Base-by-base conservation (phyloP, 2,888 invertebrate species). In the Caenorhabditis doughertyi region DNA sequence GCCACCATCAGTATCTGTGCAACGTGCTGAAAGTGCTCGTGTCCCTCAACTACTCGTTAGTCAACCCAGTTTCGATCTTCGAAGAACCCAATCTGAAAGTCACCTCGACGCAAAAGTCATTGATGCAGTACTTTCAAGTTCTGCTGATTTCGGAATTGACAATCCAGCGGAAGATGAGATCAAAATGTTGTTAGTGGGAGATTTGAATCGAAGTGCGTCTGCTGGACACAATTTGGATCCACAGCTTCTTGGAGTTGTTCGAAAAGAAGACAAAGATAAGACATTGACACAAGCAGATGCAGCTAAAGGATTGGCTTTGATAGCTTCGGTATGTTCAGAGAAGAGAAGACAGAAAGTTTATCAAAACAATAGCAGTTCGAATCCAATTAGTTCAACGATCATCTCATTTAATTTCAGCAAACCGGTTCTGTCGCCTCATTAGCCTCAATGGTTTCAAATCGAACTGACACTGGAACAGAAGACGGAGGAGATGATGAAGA, bases 1-100 rank as follows among this genome's bases (percentile, higher is more conserved):
- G 44, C 81, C 79, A 1, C 53, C 60, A 8, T 18, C 35, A 11
- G 84, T 68, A 16, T 70, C 67, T 3, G 85, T 87, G 8, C 85
- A 84, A 68, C 71, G 88, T 35, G 73, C 87, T n/a, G 87, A 87
- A 73, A 86, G 86, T 56, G 88, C 87, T 1, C 80, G 87, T n/a
- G 87, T 88, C 1, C 89, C 89, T 9, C 87, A 88, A 51, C 70
- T 89, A 16, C 85, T 87, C 42, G 73, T 89, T 53, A 85, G 85
- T 32, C 80, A 83, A 47, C 86, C 89, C 1, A 87, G 87, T 53
- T 79, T 85, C n/a, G 89, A 89, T 44, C 68, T 89, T 0, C 58
- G 87, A 64, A 70, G 88, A 47, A 87, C 89, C 2, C 79, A 80
- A 62, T 72, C 77, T 9, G 83, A 83, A 56, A 67, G 60, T 32